Evolutionary conservation across 2,797 vertebrate species (phyloP).

Genomic region (Gallinago stenura): DNA sequence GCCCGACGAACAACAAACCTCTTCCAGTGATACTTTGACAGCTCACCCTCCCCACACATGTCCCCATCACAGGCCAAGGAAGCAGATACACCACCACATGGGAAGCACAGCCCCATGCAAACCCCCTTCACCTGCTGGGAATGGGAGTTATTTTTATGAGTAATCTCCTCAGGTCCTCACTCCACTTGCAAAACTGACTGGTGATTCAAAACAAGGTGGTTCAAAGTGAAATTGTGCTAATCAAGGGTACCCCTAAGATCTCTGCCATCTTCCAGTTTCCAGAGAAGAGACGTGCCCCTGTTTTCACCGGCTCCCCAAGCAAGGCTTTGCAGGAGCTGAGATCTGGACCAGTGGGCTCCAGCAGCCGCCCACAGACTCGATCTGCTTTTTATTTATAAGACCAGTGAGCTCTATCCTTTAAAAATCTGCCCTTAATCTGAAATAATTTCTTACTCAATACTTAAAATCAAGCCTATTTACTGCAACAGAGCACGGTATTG

Average conservation of each 20-base stretch:
- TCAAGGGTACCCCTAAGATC: background rate
- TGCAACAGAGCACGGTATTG: background rate
- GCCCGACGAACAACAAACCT: background rate
- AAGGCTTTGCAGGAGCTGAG: background rate
- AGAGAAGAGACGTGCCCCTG: background rate
- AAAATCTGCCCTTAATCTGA: background rate
- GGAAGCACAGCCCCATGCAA: background rate
- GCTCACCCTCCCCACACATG: background rate
- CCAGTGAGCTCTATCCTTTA: rapidly evolving
- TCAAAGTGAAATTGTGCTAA: background rate
- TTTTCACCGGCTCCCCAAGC: background rate
- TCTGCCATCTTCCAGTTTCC: background rate
- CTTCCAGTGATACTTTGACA: background rate
- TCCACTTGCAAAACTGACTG: background rate
- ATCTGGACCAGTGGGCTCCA: background rate
- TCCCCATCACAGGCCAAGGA: background rate
- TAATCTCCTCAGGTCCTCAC: background rate
- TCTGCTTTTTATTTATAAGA: background rate
- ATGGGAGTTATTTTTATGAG: background rate
- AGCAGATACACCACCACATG: background rate
- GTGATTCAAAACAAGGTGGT: background rate
- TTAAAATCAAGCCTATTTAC: constrained; percentile 30
- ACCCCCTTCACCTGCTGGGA: background rate
- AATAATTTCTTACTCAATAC: background rate
- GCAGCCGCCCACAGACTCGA: background rate